Base-by-base conservation (phyloP, 1,140 invertebrate genomes). In the Liolophura sinensis region DNA sequence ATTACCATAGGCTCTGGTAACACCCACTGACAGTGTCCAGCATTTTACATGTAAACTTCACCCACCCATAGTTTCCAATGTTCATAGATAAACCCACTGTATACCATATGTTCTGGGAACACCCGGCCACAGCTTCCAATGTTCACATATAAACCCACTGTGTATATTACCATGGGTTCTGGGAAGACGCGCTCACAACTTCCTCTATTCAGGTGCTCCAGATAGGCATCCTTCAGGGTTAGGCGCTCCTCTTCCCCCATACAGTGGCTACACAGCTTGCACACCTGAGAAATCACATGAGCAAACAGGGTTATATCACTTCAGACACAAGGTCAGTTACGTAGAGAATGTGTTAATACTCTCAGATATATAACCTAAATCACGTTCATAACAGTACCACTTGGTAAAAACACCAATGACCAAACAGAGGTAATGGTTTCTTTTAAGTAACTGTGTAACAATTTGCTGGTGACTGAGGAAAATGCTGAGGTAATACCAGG, bases 161-260 rank as follows among this genome's bases (percentile, higher is more conserved):
- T 55, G 18, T 46, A 24, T 4, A 83, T 87, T 87, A 93, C 91
- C 86, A 92, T 90, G 25, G 88, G 75, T 27, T 91, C 90, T 0
- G 94, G 95, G 75, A 93, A 91, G 24, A 97, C 86, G 74, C 95
- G 87, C 78, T 89, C 89, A 81, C 91, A 94, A 70, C 92, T 90
- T 62, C 90, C 90, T 76, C 88, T 88, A 78, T 92, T 90, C 1
- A 91, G 81, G 81, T 95, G 91, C 77, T 98, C 95, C 49, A 87
- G 84, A 78, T 92, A 92, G 0, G 93, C 91, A 66, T 87, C 84
- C 56, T 88, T 83, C 0, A 97, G 82, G 59, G 85, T 87, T 1
- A 82, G 70, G 68, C 87, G 86, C 25, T 88, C 85, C 54, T 89
- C 88, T 14, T 84, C 71, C n/a, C 84, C 89, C 20, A 95, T 85